A percentile compares a stretch with the other conserved stretches of the same genome.
These are phyloP conservation scores for Staurois parvus DNA, from an alignment of 2,797 vertebrate genomes.

Conservation along the genomic window DNA sequence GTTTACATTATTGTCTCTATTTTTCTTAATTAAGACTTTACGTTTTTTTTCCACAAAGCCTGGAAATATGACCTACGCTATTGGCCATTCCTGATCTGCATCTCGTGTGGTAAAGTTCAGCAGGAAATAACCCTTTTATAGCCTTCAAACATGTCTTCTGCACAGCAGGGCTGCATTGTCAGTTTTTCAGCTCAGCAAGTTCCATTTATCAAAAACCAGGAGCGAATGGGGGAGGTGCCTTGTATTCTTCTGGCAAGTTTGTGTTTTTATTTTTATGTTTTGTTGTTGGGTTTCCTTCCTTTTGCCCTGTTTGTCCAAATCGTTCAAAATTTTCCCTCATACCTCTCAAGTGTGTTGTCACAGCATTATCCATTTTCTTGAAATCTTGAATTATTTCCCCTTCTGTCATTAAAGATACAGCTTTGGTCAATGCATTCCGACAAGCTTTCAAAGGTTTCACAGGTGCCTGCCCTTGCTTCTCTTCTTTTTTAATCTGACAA, in stretches of 20 bases:
- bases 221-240: conserved; percentile 65
- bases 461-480: background rate
- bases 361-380: conserved; percentile 28
- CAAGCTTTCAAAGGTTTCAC: conserved; percentile 25
- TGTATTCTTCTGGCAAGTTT: conserved; percentile 65
- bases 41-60: too few species aligned
- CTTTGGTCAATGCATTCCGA: conserved; percentile 25
- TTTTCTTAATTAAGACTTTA: too few species aligned
- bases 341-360: conserved; percentile 25
- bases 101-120: background rate
- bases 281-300: background rate
- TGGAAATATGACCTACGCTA: too few species aligned
- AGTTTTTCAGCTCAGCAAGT: background rate
- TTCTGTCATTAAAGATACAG: conserved; percentile 27
- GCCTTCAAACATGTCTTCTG: background rate
- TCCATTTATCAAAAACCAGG: conserved; percentile 64
- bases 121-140: background rate
- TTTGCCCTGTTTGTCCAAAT: conserved; percentile 10
- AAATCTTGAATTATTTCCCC: conserved; percentile 38
- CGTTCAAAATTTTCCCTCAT: conserved; percentile 15
- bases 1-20: too few species aligned
- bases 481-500: background rate
- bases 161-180: background rate
- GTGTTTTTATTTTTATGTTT: background rate
- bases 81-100: too few species aligned